phyloP scores from a whole-genome alignment of 2,797 vertebrate genomes.

The Zenarchopterus dispar region DNA sequence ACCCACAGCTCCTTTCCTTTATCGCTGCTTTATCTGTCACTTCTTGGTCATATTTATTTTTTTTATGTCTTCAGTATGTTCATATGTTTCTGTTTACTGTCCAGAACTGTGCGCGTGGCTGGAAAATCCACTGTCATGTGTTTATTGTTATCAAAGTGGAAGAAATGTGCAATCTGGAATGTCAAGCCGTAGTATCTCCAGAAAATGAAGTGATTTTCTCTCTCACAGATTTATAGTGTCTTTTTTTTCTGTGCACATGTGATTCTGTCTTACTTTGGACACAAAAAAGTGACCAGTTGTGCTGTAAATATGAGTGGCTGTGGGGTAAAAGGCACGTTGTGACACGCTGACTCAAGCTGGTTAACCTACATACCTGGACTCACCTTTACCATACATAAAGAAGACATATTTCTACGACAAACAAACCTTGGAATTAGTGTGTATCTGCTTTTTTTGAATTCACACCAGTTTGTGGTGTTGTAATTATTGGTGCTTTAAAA shows the following conservation, averaged over 20 bases:
- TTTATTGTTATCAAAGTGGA: background rate
- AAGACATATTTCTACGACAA: background rate
- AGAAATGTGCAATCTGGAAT: background rate
- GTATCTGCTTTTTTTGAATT: too few species aligned
- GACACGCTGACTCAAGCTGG: conserved; percentile 36
- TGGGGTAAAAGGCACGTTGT: conserved; percentile 27
- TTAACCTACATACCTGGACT: conserved; percentile 45
- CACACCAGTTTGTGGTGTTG: too few species aligned
- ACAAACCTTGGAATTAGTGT: too few species aligned
- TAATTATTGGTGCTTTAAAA: too few species aligned
- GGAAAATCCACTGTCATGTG: background rate
- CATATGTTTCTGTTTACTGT: background rate
- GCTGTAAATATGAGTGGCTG: conserved; percentile 13
- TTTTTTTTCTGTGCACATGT: conserved; percentile 1
- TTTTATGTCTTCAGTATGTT: background rate
- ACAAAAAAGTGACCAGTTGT: conserved; percentile 40
- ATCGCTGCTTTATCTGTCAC: background rate
- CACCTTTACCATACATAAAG: conserved; percentile 18
- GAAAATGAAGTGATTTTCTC: background rate
- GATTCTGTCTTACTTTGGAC: conserved; percentile 29
- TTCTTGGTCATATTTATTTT: background rate
- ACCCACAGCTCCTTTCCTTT: background rate
- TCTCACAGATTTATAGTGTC: too few species aligned
- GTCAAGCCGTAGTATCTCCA: background rate
- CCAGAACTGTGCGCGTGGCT: too few species aligned